phyloP scores from a whole-genome alignment of 2,797 vertebrate species.

The Sebastes steindachneri region DNA sequence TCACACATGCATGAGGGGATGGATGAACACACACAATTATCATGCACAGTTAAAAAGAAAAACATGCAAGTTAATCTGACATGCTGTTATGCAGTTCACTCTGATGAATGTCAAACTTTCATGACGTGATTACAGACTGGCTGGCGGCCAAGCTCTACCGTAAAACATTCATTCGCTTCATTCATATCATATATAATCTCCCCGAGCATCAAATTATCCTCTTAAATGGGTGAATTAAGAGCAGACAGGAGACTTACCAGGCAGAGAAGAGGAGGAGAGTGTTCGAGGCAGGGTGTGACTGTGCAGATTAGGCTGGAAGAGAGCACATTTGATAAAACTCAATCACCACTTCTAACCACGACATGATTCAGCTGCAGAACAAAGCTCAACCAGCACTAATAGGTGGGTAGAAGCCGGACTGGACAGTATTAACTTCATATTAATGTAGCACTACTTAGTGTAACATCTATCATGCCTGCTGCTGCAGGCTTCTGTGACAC shows the following conservation, averaged over 20 bases:
- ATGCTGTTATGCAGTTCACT: not conserved
- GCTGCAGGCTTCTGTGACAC: not conserved
- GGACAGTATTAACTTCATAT: not conserved
- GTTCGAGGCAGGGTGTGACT: conserved; percentile 83
- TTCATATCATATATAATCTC: not conserved
- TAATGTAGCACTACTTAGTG: not conserved
- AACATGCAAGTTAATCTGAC: conserved; percentile 17
- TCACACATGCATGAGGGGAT: conserved; percentile 59
- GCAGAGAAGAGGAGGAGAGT: conserved; percentile 88
- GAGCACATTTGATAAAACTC: conserved; percentile 35
- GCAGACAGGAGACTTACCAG: conserved; percentile 78
- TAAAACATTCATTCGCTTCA: not conserved
- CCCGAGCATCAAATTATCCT: not conserved
- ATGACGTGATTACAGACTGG: not conserved
- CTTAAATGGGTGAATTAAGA: not conserved
- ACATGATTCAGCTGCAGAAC: not conserved
- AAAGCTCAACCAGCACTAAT: not conserved
- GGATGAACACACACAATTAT: conserved; percentile 4
- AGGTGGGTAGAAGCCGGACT: not conserved
- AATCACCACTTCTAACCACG: not conserved
- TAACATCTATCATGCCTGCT: not conserved
- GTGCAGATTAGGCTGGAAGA: conserved; percentile 85
- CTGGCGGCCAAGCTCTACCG: not conserved
- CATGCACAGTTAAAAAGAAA: conserved; percentile 25
- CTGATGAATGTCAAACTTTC: not conserved